phyloP scores from a whole-genome alignment of 2,888 invertebrate genomes.

The Bellardia bayeri region DNA sequence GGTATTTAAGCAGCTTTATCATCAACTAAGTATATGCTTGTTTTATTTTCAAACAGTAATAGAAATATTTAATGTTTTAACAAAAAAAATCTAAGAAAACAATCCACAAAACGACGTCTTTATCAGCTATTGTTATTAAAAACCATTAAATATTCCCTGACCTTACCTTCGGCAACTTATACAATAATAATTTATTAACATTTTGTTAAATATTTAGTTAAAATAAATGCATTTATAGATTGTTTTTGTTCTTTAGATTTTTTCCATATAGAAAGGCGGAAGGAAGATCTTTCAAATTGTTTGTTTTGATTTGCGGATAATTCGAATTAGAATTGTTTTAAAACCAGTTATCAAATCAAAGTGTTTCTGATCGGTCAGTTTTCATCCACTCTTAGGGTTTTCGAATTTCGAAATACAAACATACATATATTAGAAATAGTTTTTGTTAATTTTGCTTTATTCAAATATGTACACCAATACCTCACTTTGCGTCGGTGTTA shows the following conservation, averaged over 20 bases:
- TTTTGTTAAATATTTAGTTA: not conserved
- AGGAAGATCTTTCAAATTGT: conserved; percentile 13
- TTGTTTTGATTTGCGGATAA: not conserved
- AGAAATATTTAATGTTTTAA: conserved; percentile 20
- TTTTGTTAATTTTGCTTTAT: too few relatives aligned
- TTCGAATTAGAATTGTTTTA: conserved; percentile 1
- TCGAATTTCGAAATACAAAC: too few relatives aligned
- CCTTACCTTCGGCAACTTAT: conserved; percentile 59
- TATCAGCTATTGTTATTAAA: conserved; percentile 36
- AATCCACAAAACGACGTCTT: conserved; percentile 28
- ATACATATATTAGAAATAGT: too few relatives aligned
- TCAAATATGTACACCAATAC: too few relatives aligned
- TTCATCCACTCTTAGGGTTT: too few relatives aligned
- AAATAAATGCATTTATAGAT: not conserved
- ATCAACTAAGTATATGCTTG: conserved; percentile 16
- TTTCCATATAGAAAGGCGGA: conserved; percentile 53
- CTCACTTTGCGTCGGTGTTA: too few relatives aligned
- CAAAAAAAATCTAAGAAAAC: conserved; percentile 13
- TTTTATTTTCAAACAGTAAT: not conserved
- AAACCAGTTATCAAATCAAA: not conserved
- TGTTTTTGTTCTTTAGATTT: not conserved
- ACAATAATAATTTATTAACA: conserved; percentile 32
- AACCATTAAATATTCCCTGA: conserved; percentile 49
- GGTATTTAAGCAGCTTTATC: conserved; percentile 7
- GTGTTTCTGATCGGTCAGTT: too few relatives aligned